Percentiles rank a stretch among this genome's conserved stretches.
These are phyloP conservation scores for Coranthus polyacanthus DNA, from an alignment of 2,797 vertebrate genomes.

Conservation along the genomic window DNA sequence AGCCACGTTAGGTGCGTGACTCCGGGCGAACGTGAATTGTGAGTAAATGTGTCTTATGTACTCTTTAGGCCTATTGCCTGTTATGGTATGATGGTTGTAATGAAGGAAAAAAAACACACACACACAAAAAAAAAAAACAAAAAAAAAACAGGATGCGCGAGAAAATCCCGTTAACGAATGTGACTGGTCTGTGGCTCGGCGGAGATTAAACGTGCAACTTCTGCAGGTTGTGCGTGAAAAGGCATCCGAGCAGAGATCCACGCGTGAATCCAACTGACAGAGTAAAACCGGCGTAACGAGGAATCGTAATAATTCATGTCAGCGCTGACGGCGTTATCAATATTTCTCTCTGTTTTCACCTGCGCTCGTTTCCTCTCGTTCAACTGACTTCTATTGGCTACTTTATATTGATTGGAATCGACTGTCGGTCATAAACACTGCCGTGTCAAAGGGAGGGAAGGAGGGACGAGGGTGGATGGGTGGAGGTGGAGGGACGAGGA, in stretches of 20 bases:
- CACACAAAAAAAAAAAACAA: slow-evolving; percentile 39
- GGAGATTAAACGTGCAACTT: slow-evolving; percentile 27
- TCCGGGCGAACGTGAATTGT: slow-evolving; percentile 74
- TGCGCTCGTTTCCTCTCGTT: slow-evolving; percentile 11
- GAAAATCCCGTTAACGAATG: slow-evolving; percentile 36
- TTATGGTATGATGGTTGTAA: slow-evolving; percentile 50
- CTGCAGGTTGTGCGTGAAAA: slow-evolving; percentile 53
- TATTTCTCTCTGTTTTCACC: neutral
- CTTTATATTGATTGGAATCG: neutral
- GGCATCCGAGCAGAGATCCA: neutral
- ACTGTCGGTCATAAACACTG: slow-evolving; percentile 22
- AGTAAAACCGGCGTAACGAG: slow-evolving; percentile 1
- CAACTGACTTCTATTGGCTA: slow-evolving; percentile 8
- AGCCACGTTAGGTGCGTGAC: slow-evolving; percentile 38
- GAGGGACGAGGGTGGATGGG: too few relatives aligned
- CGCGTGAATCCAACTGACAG: slow-evolving; percentile 1
- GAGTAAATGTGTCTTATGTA: slow-evolving; percentile 75
- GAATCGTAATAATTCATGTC: neutral
- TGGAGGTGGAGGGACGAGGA: too few relatives aligned
- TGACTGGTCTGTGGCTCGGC: neutral
- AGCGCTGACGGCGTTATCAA: neutral
- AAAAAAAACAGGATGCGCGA: slow-evolving; percentile 33
- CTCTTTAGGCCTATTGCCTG: slow-evolving; percentile 56
- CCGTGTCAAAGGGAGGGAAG: neutral
- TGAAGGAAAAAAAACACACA: slow-evolving; percentile 40